A percentile compares a stretch with the other conserved stretches of the same genome.
Conservation (phyloP, 2,888 invertebrate genomes). For the Bellardia bayeri region DNA sequence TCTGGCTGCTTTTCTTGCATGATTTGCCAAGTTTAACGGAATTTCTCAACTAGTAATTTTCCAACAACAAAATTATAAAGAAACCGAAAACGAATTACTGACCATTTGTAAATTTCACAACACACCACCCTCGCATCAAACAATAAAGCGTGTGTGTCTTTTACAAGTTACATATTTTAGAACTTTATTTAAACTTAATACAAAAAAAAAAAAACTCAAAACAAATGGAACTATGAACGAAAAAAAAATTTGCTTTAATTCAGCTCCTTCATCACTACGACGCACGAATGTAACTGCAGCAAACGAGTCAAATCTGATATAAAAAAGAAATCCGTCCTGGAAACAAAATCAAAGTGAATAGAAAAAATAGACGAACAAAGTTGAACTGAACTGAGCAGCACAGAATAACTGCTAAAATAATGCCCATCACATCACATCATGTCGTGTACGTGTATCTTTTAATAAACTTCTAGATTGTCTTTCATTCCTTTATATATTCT, state of each 20-base stretch:
- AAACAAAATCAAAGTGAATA: conserved; percentile 49
- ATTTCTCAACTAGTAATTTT: no score
- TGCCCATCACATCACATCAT: conserved; percentile 73
- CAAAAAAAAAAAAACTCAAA: conserved; percentile 6
- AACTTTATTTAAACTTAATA: conserved; percentile 44
- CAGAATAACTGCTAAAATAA: conserved; percentile 53
- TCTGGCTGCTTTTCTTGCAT: no score
- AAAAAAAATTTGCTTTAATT: conserved; percentile 39
- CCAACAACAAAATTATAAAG: no score
- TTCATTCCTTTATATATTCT: conserved; percentile 44
- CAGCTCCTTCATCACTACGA: conserved; percentile 56
- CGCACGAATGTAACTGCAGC: conserved; percentile 3
- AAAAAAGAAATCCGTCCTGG: conserved; percentile 34
- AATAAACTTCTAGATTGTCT: conserved; percentile 66
- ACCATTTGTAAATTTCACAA: neutral
- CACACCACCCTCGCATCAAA: conserved; percentile 28
- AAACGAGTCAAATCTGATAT: neutral
- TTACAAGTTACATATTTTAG: conserved; percentile 44
- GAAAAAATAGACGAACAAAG: conserved; percentile 26
- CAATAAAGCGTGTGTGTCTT: conserved; percentile 42
- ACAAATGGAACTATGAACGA: conserved; percentile 45
- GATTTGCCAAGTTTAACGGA: no score
- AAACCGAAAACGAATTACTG: no score
- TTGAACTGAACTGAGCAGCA: conserved; percentile 20
- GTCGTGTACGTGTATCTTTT: conserved; percentile 72